Evolutionary conservation across 2,797 vertebrate genomes (phyloP).

Genomic region (Meda fulgida): DNA sequence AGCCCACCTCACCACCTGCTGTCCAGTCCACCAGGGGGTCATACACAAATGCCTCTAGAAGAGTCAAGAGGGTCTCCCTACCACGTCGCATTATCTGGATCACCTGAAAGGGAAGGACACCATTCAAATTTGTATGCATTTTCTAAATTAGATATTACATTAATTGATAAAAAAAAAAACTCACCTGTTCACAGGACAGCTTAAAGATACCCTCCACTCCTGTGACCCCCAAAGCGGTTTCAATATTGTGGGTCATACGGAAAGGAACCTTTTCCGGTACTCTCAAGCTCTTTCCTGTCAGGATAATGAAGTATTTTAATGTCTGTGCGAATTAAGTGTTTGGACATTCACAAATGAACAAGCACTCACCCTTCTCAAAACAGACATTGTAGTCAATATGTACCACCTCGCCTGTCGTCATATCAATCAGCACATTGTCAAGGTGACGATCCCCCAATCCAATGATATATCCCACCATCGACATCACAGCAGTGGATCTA

Average conservation of each 20-base stretch:
- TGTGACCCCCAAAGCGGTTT: slow-evolving; percentile 93
- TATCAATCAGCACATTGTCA: slow-evolving; percentile 98
- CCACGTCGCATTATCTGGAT: slow-evolving; percentile 97
- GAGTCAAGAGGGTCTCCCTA: slow-evolving; percentile 92
- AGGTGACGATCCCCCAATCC: slow-evolving; percentile 98
- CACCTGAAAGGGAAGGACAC: slow-evolving; percentile 77
- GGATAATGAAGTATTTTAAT: slow-evolving; percentile 38
- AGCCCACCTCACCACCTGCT: slow-evolving; percentile 95
- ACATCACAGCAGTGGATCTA: slow-evolving; percentile 98
- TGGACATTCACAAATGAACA: slow-evolving; percentile 58
- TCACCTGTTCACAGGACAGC: slow-evolving; percentile 96
- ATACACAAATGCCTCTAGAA: slow-evolving; percentile 97
- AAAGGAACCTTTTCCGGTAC: slow-evolving; percentile 99
- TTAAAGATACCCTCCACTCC: slow-evolving; percentile 98
- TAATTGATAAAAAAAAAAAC: neutral
- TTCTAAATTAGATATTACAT: neutral
- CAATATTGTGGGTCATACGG: slow-evolving; percentile 99
- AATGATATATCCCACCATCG: slow-evolving; percentile 99
- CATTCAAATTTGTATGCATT: neutral
- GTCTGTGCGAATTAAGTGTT: slow-evolving; percentile 47
- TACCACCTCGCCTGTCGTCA: slow-evolving; percentile 98
- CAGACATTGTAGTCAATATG: slow-evolving; percentile 99
- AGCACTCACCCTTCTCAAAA: slow-evolving; percentile 94
- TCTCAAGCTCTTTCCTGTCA: slow-evolving; percentile 94
- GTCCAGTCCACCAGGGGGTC: slow-evolving; percentile 99